Evolutionary conservation across 2,888 invertebrate species (phyloP).

Genomic region (Cerceris rybyensis): DNA sequence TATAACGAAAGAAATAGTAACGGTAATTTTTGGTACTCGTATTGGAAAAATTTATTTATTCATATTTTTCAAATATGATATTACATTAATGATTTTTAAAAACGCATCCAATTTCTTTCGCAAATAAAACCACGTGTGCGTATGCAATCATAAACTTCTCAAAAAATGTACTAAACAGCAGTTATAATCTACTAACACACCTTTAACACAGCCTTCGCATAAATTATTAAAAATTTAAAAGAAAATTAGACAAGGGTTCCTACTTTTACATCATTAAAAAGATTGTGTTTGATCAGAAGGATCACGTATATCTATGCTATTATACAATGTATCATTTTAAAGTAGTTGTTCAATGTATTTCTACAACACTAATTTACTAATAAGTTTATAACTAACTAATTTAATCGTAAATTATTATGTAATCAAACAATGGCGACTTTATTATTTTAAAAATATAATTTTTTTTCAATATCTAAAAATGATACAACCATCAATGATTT

Average conservation of each 20-base stretch:
- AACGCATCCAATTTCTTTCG: slow-evolving; percentile 39
- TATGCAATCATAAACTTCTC: slow-evolving; percentile 19
- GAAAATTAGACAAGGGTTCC: slow-evolving; percentile 36
- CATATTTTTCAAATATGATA: slow-evolving; percentile 67
- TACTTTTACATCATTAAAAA: slow-evolving; percentile 32
- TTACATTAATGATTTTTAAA: slow-evolving; percentile 69
- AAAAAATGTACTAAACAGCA: slow-evolving; percentile 22
- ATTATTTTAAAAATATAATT: too few relatives aligned
- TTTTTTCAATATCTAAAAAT: too few relatives aligned
- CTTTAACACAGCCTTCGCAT: slow-evolving; percentile 61
- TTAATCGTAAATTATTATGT: slow-evolving; percentile 20
- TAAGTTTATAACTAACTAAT: slow-evolving; percentile 26
- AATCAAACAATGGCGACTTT: too few relatives aligned
- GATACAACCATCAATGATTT: not conserved
- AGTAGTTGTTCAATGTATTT: slow-evolving; percentile 38
- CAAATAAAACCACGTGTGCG: slow-evolving; percentile 45
- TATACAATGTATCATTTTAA: slow-evolving; percentile 46
- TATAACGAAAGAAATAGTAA: slow-evolving; percentile 29
- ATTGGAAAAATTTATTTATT: slow-evolving; percentile 72
- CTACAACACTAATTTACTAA: slow-evolving; percentile 25
- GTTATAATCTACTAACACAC: slow-evolving; percentile 49
- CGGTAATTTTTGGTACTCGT: slow-evolving; percentile 31
- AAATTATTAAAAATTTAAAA: slow-evolving; percentile 61
- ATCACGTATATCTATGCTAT: slow-evolving; percentile 36
- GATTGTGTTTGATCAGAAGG: slow-evolving; percentile 25